These are phyloP conservation scores for Tupaia chinensis DNA, from an alignment of 2,113 vertebrate species.

Conservation along the genomic window DNA sequence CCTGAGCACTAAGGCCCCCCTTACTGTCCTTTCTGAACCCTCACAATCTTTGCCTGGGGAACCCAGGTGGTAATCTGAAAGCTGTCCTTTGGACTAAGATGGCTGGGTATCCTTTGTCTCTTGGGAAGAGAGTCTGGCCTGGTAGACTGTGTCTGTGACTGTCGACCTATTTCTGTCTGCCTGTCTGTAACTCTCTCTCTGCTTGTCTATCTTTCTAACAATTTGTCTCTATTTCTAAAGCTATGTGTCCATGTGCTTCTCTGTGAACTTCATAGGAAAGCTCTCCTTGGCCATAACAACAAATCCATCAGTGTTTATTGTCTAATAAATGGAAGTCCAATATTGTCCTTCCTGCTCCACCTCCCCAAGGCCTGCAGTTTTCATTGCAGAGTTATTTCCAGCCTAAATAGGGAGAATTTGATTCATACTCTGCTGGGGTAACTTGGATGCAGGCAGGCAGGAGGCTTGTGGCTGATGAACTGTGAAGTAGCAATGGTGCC, in stretches of 20 bases:
- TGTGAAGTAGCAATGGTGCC: background rate
- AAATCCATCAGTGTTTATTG: slow-evolving; percentile 51
- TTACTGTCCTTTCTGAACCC: background rate
- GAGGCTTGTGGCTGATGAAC: background rate
- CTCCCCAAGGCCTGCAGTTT: slow-evolving; percentile 58
- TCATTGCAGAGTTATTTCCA: slow-evolving; percentile 56
- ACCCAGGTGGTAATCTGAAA: background rate
- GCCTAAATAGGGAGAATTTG: slow-evolving; percentile 1
- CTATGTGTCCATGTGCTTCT: background rate
- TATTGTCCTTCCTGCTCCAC: slow-evolving; percentile 41
- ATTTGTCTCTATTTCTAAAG: slow-evolving; percentile 38
- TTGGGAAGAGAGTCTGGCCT: background rate
- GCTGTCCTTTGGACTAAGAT: background rate
- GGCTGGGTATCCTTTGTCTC: background rate
- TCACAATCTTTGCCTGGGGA: background rate
- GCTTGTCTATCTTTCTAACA: background rate
- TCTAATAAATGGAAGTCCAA: slow-evolving; percentile 59
- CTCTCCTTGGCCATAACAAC: slow-evolving; percentile 24
- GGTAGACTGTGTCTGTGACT: background rate
- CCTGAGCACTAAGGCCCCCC: background rate
- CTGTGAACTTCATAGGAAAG: background rate
- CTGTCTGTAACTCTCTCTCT: background rate
- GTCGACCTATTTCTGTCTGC: background rate
- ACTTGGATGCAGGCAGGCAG: background rate
- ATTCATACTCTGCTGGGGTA: slow-evolving; percentile 17